Evolutionary conservation across 2,113 vertebrate genomes (phyloP).

Genomic region (Leptobrachium ailaonicum): DNA sequence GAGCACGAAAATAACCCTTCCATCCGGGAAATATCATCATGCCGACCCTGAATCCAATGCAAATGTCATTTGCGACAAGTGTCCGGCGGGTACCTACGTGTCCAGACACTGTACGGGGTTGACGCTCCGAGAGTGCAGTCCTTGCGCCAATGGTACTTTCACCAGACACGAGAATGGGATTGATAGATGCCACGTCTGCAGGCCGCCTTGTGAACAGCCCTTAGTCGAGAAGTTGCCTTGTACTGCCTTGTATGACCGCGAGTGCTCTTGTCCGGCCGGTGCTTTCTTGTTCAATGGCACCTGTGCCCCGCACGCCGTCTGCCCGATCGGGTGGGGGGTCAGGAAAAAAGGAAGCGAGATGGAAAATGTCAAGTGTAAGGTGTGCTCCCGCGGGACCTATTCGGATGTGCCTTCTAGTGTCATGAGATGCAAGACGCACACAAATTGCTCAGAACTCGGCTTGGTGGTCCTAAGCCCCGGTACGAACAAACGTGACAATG

Average conservation of each 20-base stretch:
- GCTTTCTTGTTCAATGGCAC: constrained; percentile 70
- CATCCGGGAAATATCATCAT: constrained; percentile 80
- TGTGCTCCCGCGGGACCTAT: constrained; percentile 84
- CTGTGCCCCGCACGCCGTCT: constrained; percentile 77
- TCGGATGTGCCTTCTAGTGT: constrained; percentile 80
- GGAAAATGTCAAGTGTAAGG: constrained; percentile 85
- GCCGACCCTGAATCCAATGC: constrained; percentile 74
- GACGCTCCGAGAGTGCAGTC: constrained; percentile 85
- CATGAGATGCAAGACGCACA: constrained; percentile 79
- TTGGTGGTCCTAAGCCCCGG: constrained; percentile 74
- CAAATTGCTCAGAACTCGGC: constrained; percentile 80
- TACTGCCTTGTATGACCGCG: constrained; percentile 79
- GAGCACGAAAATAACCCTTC: constrained; percentile 67
- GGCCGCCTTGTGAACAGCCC: constrained; percentile 71
- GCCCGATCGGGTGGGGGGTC: constrained; percentile 83
- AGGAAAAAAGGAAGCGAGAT: constrained; percentile 82
- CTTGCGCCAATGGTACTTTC: constrained; percentile 80
- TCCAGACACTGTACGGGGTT: constrained; percentile 82
- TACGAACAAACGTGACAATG: constrained; percentile 79
- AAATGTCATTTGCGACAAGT: constrained; percentile 89
- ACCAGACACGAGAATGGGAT: constrained; percentile 89
- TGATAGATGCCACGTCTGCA: constrained; percentile 85
- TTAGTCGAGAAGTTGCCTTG: constrained; percentile 82
- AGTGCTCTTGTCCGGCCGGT: constrained; percentile 82
- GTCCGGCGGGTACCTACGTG: constrained; percentile 91